phyloP scores from a whole-genome alignment of 2,888 invertebrate genomes.

The Ethmia dodecea region DNA sequence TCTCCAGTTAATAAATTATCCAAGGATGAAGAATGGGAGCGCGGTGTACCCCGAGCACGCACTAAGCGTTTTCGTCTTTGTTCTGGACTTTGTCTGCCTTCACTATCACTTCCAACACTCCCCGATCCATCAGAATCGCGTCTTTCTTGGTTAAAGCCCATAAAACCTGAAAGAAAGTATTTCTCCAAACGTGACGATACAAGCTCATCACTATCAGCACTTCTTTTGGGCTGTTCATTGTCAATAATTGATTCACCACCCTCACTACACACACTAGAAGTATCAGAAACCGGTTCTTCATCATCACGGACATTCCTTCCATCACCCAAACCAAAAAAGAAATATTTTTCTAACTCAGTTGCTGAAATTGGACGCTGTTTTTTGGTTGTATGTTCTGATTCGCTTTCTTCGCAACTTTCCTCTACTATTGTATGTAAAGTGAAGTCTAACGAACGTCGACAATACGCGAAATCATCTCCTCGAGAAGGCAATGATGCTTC shows the following conservation, averaged over 20 bases:
- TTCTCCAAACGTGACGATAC: conserved; percentile 92
- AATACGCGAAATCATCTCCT: conserved; percentile 89
- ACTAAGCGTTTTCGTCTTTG: conserved; percentile 89
- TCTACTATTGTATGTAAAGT: conserved; percentile 95
- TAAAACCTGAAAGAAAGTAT: conserved; percentile 91
- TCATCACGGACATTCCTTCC: conserved; percentile 76
- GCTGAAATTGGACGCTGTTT: conserved; percentile 84
- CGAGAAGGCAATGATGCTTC: conserved; percentile 83
- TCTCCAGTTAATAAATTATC: conserved; percentile 86
- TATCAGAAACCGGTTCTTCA: conserved; percentile 86
- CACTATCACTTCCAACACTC: conserved; percentile 94
- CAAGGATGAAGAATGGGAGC: conserved; percentile 88
- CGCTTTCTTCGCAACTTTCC: conserved; percentile 96
- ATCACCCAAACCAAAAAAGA: conserved; percentile 91
- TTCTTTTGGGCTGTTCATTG: conserved; percentile 73
- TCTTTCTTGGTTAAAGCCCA: conserved; percentile 87
- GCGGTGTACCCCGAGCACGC: conserved; percentile 87
- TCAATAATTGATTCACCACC: conserved; percentile 85
- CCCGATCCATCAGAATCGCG: conserved; percentile 90
- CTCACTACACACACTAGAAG: conserved; percentile 91
- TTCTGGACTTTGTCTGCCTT: conserved; percentile 92
- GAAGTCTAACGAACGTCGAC: conserved; percentile 90
- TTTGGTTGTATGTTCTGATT: conserved; percentile 82
- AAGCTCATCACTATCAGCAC: conserved; percentile 82
- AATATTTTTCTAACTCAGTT: conserved; percentile 93